Percentiles rank a stretch among this genome's conserved stretches.
Evolutionary conservation across 2,797 vertebrate species (phyloP).

Genomic region (Pempheris klunzingeri): DNA sequence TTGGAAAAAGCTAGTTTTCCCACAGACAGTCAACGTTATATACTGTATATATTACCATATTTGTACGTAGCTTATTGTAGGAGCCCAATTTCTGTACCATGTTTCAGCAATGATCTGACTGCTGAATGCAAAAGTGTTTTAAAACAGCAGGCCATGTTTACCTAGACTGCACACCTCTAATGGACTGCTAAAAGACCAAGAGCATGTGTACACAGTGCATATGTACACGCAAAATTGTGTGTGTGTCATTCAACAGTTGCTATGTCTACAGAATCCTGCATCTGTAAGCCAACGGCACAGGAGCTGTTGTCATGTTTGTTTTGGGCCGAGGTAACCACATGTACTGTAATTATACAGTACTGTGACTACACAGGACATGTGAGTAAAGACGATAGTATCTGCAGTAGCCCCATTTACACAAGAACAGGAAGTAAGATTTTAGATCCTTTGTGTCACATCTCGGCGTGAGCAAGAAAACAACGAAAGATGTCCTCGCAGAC

Average conservation of each 20-base stretch:
- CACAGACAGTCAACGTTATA: neutral
- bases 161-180: slow-evolving; percentile 28
- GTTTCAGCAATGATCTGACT: neutral
- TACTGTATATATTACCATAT: neutral
- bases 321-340: neutral
- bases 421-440: slow-evolving; percentile 40
- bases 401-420: neutral
- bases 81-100: neutral
- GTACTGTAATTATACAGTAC: too few relatives aligned
- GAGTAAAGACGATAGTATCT: slow-evolving; percentile 33
- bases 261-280: slow-evolving; percentile 58
- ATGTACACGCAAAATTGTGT: slow-evolving; percentile 17
- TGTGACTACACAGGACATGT: neutral
- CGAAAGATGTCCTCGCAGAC: neutral
- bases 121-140: slow-evolving; percentile 8
- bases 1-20: too few relatives aligned
- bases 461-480: slow-evolving; percentile 14
- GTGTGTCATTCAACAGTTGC: slow-evolving; percentile 47
- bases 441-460: neutral
- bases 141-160: slow-evolving; percentile 35
- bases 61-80: neutral
- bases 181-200: slow-evolving; percentile 1
- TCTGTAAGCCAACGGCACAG: slow-evolving; percentile 2
- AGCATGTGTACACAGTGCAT: slow-evolving; percentile 32
- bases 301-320: slow-evolving; percentile 32